Conservation (phyloP, 2,797 vertebrate species). For the Valencia hispanica region DNA sequence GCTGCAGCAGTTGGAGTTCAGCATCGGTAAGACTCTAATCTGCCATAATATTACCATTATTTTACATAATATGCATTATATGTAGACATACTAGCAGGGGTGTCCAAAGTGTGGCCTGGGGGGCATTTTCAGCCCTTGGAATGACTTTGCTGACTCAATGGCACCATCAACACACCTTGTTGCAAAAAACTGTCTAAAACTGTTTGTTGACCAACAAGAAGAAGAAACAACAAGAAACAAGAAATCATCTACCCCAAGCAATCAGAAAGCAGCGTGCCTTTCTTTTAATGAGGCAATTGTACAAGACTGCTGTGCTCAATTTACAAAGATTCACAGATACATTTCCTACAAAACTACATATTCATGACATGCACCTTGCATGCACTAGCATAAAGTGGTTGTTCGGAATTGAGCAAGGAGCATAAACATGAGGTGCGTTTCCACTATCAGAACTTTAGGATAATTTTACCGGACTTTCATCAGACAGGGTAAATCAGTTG, state of each 20-base stretch:
- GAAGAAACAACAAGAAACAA: no score
- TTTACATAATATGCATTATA: not conserved
- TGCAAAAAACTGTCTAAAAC: not conserved
- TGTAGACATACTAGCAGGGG: not conserved
- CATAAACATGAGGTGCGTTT: no score
- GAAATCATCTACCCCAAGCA: not conserved
- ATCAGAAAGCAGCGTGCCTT: not conserved
- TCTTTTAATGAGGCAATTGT: not conserved
- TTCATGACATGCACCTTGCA: not conserved
- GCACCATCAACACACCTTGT: not conserved
- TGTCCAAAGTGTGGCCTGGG: not conserved
- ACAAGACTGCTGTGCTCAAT: not conserved
- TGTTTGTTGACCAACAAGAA: not conserved
- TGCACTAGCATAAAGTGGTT: not conserved
- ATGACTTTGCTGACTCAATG: no score
- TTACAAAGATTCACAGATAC: not conserved
- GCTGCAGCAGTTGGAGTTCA: constrained; percentile 73
- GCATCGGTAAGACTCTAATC: constrained; percentile 74
- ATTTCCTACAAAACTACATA: not conserved
- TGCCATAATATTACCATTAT: not conserved
- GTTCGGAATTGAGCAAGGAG: not conserved
- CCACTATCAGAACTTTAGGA: no score
- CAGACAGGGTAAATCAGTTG: no score
- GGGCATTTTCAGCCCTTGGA: no score
- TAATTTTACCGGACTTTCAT: no score